These are phyloP conservation scores for Panopea generosa DNA, from an alignment of 2,888 invertebrate genomes.

Conservation along the genomic window DNA sequence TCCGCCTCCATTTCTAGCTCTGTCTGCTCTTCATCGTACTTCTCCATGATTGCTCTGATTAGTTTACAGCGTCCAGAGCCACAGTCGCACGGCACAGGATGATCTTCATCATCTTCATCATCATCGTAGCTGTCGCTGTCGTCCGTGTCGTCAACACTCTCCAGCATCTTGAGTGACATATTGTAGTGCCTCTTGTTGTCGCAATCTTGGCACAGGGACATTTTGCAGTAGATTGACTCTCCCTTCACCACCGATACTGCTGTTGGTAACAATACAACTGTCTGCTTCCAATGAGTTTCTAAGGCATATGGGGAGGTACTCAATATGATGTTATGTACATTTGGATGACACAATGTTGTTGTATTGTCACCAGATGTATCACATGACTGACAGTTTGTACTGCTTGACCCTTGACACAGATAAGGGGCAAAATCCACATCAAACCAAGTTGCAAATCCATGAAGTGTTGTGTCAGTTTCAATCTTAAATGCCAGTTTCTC, in stretches of 20 bases:
- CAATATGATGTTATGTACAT: constrained; percentile 87
- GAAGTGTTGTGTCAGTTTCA: constrained; percentile 71
- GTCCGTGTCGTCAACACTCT: constrained; percentile 47
- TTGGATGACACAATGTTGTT: neutral
- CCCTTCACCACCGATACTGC: constrained; percentile 90
- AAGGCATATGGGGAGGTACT: constrained; percentile 92
- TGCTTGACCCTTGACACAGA: neutral
- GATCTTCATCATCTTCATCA: constrained; percentile 65
- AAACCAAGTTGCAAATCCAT: constrained; percentile 84
- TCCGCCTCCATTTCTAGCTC: constrained; percentile 76
- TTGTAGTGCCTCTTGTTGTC: constrained; percentile 76
- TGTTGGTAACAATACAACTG: constrained; percentile 93
- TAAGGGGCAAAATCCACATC: constrained; percentile 77
- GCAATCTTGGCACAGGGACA: constrained; percentile 73
- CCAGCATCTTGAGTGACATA: constrained; percentile 74
- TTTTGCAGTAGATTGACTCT: constrained; percentile 71
- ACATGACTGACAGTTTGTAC: neutral
- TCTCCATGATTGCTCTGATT: constrained; percentile 77
- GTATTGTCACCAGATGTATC: neutral
- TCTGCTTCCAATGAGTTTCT: constrained; percentile 98
- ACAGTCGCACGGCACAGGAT: constrained; percentile 80
- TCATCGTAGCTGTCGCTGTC: constrained; percentile 61
- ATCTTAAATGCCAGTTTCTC: constrained; percentile 74
- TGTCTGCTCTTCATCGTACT: constrained; percentile 76
- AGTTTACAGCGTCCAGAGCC: constrained; percentile 73